Evolutionary conservation across 2,888 invertebrate genomes (phyloP).

Genomic region (Lithophane ornitopus): DNA sequence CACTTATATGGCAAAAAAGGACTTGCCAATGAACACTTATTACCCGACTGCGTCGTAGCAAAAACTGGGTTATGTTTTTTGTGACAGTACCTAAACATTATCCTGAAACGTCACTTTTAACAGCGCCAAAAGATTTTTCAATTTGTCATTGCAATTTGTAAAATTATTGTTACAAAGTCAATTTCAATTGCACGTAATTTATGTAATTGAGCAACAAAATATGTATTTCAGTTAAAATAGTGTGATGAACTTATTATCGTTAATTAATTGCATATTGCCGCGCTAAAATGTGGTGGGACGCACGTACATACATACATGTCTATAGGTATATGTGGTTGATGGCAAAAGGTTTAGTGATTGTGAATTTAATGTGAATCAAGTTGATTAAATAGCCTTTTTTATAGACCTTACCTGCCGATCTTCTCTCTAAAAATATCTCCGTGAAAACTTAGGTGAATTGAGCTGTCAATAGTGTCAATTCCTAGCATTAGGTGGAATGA

Average conservation of each 20-base stretch:
- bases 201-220: conserved; percentile 1
- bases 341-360: not conserved
- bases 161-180: not conserved
- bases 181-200: conserved; percentile 4
- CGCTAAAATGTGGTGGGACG: conserved; percentile 28
- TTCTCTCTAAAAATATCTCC: no score
- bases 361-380: not conserved
- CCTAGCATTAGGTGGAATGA: no score
- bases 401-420: not conserved
- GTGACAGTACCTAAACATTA: no score
- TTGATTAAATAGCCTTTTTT: not conserved
- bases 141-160: not conserved
- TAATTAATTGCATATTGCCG: conserved; percentile 29
- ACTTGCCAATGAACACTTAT: no score
- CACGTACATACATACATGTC: not conserved
- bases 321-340: not conserved
- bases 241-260: conserved; percentile 14
- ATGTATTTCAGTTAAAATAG: conserved; percentile 11
- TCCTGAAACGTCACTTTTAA: not conserved
- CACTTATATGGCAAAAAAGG: not conserved
- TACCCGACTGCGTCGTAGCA: no score
- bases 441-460: no score
- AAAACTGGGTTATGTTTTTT: no score
- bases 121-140: not conserved
- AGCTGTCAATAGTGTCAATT: no score